These are phyloP conservation scores for Matsumurasca onukii DNA, from an alignment of 1,140 invertebrate genomes.

Conservation along the genomic window DNA sequence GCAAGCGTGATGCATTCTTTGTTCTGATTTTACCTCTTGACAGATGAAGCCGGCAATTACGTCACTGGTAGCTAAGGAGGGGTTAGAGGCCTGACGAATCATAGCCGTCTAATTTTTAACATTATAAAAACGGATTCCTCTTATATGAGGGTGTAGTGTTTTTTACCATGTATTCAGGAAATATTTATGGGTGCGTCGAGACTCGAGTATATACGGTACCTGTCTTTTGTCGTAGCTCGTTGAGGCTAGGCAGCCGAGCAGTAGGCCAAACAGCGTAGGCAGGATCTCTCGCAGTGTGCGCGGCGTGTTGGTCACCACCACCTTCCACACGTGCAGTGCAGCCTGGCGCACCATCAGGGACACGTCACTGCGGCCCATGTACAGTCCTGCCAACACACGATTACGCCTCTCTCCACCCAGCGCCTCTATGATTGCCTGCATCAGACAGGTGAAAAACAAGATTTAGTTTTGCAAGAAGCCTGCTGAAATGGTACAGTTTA, in stretches of 20 bases:
- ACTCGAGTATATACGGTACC: conserved; percentile 46
- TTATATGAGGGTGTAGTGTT: neutral
- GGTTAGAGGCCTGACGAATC: neutral
- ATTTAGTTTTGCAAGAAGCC: neutral
- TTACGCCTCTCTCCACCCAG: conserved; percentile 89
- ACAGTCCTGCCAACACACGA: conserved; percentile 90
- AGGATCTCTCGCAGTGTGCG: conserved; percentile 95
- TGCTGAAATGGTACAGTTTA: neutral
- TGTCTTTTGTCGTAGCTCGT: conserved; percentile 95
- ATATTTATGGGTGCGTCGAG: neutral
- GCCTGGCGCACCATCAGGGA: conserved; percentile 96
- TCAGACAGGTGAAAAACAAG: neutral
- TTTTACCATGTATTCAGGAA: neutral
- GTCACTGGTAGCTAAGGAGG: neutral
- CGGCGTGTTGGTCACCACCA: conserved; percentile 95
- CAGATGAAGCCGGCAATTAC: neutral
- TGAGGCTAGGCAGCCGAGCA: conserved; percentile 91
- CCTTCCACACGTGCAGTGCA: conserved; percentile 97
- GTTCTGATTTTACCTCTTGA: neutral
- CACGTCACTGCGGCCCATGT: conserved; percentile 97
- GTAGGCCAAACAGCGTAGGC: conserved; percentile 87
- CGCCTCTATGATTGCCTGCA: conserved; percentile 80
- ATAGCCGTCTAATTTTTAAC: neutral
- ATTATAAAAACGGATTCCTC: neutral
- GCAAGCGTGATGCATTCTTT: too few species aligned